phyloP scores from a whole-genome alignment of 1,140 invertebrate species.

The Drosophila grimshawi region DNA sequence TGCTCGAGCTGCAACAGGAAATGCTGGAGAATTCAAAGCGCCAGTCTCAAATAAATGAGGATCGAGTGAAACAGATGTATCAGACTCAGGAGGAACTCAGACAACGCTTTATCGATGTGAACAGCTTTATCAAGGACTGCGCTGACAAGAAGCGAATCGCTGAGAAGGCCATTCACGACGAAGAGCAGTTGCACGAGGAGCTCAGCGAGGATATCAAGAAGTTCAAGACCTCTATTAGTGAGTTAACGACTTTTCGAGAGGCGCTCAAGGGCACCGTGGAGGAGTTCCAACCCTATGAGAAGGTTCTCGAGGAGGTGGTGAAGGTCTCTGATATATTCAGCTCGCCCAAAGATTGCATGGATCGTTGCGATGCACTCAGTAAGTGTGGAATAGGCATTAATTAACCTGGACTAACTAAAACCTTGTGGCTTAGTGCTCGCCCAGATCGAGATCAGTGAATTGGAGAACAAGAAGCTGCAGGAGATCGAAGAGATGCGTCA shows the following conservation, averaged over 20 bases:
- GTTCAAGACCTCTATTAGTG: slow-evolving; percentile 59
- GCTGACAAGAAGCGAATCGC: slow-evolving; percentile 67
- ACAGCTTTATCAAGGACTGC: slow-evolving; percentile 81
- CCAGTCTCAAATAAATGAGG: slow-evolving; percentile 58
- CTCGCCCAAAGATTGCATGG: slow-evolving; percentile 73
- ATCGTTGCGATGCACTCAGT: slow-evolving; percentile 75
- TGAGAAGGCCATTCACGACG: slow-evolving; percentile 56
- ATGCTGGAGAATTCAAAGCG: slow-evolving; percentile 64
- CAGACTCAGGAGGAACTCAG: slow-evolving; percentile 70
- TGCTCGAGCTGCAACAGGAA: slow-evolving; percentile 69
- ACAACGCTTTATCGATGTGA: slow-evolving; percentile 77
- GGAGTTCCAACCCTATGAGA: slow-evolving; percentile 78
- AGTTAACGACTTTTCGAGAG: slow-evolving; percentile 66
- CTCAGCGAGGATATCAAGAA: slow-evolving; percentile 62
- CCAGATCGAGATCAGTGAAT: slow-evolving; percentile 70
- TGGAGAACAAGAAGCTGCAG: slow-evolving; percentile 69
- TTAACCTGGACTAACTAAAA: no score
- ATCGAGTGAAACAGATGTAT: slow-evolving; percentile 69
- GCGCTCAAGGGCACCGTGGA: slow-evolving; percentile 71
- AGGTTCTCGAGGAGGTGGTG: slow-evolving; percentile 75
- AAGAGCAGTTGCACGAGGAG: slow-evolving; percentile 59
- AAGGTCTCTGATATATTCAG: slow-evolving; percentile 62
- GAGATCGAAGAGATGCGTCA: slow-evolving; percentile 79
- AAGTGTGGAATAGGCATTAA: not conserved
- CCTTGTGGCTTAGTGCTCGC: slow-evolving; percentile 61